Percentiles rank a stretch among this genome's conserved stretches.
Conservation (phyloP, 2,797 vertebrate genomes). For the Cryptoprocta ferox region DNA sequence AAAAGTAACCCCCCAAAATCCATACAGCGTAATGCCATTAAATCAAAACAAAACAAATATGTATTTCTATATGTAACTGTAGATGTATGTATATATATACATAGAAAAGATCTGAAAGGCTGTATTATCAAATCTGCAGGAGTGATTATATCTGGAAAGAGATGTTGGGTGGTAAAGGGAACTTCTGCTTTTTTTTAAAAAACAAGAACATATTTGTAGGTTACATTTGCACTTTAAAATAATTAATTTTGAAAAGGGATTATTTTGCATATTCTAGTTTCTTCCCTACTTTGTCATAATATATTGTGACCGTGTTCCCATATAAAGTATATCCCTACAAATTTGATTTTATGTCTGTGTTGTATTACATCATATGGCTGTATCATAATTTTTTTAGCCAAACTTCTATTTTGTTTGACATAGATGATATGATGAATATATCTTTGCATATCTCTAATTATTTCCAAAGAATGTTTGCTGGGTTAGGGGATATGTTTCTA, state of each 20-base stretch:
- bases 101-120: not conserved
- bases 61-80: not conserved
- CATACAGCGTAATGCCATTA: not conserved
- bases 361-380: not conserved
- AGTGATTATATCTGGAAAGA: constrained; percentile 22
- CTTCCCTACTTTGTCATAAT: not conserved
- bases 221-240: constrained; percentile 12
- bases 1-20: not conserved
- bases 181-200: not conserved
- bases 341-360: constrained; percentile 12
- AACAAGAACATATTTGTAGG: not conserved
- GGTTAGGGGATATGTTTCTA: not conserved
- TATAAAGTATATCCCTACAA: not conserved
- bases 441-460: not conserved
- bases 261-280: not conserved
- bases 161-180: not conserved
- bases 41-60: constrained; percentile 20
- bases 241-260: constrained; percentile 14
- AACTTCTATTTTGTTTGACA: constrained; percentile 41
- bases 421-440: not conserved
- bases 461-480: constrained; percentile 1
- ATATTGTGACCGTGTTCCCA: not conserved
- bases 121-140: not conserved
- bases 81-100: constrained; percentile 9
- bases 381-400: not conserved